These are phyloP conservation scores for Eospalax fontanierii DNA, from an alignment of 2,797 vertebrate genomes.

Conservation along the genomic window DNA sequence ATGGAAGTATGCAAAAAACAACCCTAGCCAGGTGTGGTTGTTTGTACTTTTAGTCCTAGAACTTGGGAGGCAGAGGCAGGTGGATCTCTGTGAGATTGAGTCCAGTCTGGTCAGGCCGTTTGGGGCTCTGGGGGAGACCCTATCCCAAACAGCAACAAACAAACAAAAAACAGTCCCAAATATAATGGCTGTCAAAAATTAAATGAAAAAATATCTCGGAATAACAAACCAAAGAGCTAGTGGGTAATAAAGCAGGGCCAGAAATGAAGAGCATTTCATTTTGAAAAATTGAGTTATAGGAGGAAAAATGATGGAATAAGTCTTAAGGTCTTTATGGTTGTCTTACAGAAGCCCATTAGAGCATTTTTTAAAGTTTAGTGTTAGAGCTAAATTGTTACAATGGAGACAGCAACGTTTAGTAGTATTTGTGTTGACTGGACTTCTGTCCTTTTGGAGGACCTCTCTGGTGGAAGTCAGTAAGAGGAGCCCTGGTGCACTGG, in stretches of 20 bases:
- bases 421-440: not conserved
- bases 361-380: not conserved
- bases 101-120: no score
- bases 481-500: not conserved
- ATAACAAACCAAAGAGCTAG: not conserved
- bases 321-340: not conserved
- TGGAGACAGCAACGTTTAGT: not conserved
- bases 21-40: not conserved
- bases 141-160: no score
- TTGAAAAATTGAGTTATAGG: slow-evolving; percentile 13
- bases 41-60: no score
- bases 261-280: slow-evolving; percentile 29
- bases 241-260: slow-evolving; percentile 30
- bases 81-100: no score
- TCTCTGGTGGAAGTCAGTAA: not conserved
- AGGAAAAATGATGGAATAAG: slow-evolving; percentile 22
- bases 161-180: not conserved
- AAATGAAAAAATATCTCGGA: slow-evolving; percentile 35
- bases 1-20: not conserved
- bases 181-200: not conserved
- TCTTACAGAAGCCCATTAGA: slow-evolving; percentile 10
- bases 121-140: no score
- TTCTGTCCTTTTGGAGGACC: not conserved
- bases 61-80: no score
- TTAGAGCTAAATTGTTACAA: not conserved